Evolutionary conservation across 1,140 invertebrate genomes (phyloP), one percentile per base, ranked within the genome.

Genomic region (Berghia stephanieae): DNA sequence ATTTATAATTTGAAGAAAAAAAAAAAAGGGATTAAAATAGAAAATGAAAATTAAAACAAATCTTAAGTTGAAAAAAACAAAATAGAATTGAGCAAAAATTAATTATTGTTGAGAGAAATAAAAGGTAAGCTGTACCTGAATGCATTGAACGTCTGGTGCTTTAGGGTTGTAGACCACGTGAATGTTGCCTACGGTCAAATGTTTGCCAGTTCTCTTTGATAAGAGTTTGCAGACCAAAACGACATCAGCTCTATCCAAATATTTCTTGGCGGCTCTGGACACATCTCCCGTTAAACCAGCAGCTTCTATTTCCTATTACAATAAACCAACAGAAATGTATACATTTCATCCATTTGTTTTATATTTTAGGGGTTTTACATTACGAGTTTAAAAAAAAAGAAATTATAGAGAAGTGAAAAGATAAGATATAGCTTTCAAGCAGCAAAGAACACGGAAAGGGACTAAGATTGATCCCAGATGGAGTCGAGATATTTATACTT

Each of bases 111-210:
- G 21, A 55, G 3, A 63, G 36, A 36, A 13, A 27, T 24, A 42
- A 21, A 36, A n/a, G n/a, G n/a, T n/a, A 49, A 49, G 13, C 27
- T 77, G 79, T 79, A 88, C 87, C 84, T 88, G 83, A 63, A 87
- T 80, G 82, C 87, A 88, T 75, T 88, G 86, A 8, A 86, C 79
- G 81, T 88, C 86, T 27, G 84, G 85, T 31, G 81, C 70, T 49
- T 84, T 73, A 46, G 81, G 81, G 34, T 81, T 83, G 81, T 83
- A 87, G n/a, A 82, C 81, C 18, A 88, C 82, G 79, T 88, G 87
- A 24, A 87, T 82, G 79, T 88, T 88, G 67, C 84, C 86, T 52
- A 87, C 60, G 34, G 84, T 85, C n/a, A 88, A 42, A 3, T 71
- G 31, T 34, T 81, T 83, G 49, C 79, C 80, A n/a, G 83, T 85